Conservation (phyloP, 1,140 invertebrate genomes). For the Stegodyphus mimosarum region DNA sequence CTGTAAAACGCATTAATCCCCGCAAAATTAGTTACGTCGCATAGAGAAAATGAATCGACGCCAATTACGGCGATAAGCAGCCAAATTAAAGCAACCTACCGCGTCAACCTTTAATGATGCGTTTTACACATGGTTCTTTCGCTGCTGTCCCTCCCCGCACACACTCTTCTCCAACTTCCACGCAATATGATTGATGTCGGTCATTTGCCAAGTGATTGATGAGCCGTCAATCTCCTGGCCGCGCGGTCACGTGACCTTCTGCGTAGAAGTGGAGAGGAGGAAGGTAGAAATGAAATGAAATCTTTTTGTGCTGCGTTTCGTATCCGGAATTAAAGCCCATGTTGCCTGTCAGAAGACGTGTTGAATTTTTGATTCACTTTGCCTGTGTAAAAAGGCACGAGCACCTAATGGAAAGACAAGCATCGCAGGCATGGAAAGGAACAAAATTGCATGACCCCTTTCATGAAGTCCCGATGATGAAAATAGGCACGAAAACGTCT, state of each 20-base stretch:
- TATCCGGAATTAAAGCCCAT: constrained; percentile 47
- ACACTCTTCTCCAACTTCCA: constrained; percentile 43
- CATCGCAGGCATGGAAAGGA: too few species aligned
- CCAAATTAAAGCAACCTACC: not conserved
- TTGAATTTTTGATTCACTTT: constrained; percentile 56
- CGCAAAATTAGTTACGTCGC: too few species aligned
- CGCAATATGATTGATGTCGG: constrained; percentile 57
- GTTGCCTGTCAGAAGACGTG: constrained; percentile 52
- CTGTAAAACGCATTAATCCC: too few species aligned
- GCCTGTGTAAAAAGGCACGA: not conserved
- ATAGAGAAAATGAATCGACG: not conserved
- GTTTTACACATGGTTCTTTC: constrained; percentile 59
- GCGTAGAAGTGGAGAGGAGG: not conserved
- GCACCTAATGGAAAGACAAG: constrained; percentile 2
- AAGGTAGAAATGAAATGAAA: constrained; percentile 30
- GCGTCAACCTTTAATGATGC: constrained; percentile 52
- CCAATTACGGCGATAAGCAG: not conserved
- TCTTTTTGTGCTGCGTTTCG: constrained; percentile 1
- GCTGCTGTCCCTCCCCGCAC: constrained; percentile 1
- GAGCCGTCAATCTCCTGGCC: constrained; percentile 50
- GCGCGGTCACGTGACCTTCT: constrained; percentile 48
- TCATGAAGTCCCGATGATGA: too few species aligned
- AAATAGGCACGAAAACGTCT: too few species aligned
- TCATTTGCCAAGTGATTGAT: constrained; percentile 58
- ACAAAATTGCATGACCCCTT: too few species aligned